Base-by-base conservation (phyloP, 2,113 vertebrate genomes). In the Atlantisia rogersi region DNA sequence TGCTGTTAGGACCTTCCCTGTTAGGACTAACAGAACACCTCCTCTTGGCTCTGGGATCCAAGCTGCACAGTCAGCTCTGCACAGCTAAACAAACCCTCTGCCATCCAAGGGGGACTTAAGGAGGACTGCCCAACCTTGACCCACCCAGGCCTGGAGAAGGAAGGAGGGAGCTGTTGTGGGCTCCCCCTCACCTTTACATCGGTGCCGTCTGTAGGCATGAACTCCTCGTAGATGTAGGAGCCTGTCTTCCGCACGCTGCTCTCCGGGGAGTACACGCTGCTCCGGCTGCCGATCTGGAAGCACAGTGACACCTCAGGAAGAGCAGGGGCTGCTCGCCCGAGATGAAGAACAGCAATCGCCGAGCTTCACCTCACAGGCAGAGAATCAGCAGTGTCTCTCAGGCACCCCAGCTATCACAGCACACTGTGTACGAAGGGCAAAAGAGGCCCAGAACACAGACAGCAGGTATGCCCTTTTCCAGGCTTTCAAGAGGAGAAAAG, bases 161-260 rank as follows among this genome's bases (percentile, higher is more conserved):
- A 67, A 24, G 14, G 60, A 79, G 37, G 14, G 64, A 78, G 37
- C 11, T 15, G 1, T 13, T 28, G 48, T 32, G 50, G 44, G 63
- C 31, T 89, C 64, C 77, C 79, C 83, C 94, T 94, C 96, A 99
- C 99, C 99, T 99, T 99, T 24, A 99, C 99, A 92, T 99, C 99
- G 2, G 99, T 99, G 91, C 99, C 99, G 65, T 99, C 99, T 2
- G 99, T 99, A 24, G 99, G 99, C 99, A 99, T 99, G 96, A 99
- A 99, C 88, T 99, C 99, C 95, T 99, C 99, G 37, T 99, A 99
- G 95, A 99, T 99, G 97, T 99, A 99, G 0, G 99, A 99, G 22
- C 99, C 99, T 1, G 99, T 99, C 97, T 99, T 99, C 92, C 99
- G 98, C 92, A 99, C 99, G 1, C 97, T 99, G 98, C 99, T 99